Base-by-base conservation (phyloP, 1,140 invertebrate species). In the Eurosta solidaginis region DNA sequence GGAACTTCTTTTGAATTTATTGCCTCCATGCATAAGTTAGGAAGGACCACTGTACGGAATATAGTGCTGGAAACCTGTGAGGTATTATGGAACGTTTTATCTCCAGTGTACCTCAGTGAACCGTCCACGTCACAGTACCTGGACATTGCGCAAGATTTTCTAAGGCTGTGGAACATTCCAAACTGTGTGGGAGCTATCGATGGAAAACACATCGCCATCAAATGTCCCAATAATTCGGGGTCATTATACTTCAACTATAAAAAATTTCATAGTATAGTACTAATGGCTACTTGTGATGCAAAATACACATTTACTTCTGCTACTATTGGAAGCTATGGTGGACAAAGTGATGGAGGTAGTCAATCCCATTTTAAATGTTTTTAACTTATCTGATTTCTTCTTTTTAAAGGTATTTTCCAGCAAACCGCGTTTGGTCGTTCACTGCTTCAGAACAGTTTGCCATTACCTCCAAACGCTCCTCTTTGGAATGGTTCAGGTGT, bases 241-340 rank as follows among this genome's bases (percentile, higher is more conserved):
- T 84, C 84, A 14, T 50, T 79, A n/a, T 89, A 81, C 82, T 88
- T 83, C 40, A 90, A 89, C 73, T 85, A 89, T 68, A 89, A 89
- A 81, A 79, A 84, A 78, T 77, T 74, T 78, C 87, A 82, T 81
- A 84, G 82, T 79, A 82, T 85, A 44, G 85, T 90, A 36, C 78
- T 90, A 20, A 78, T 90, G 76, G 88, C 88, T 6, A 44, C 87
- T 40, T 86, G 83, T 17, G 89, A 89, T 82, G 85, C 88, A n/a
- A 81, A 85, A 49, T 88, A 87, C 78, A 85, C 81, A 79, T 89
- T 89, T 78, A 81, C 83, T 47, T 81, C 80, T 76, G 80, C 44
- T 14, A 27, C 12, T 22, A 22, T 63, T 12, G 54, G 42, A 44
- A 12, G 42, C 7, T 63, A 22, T 27, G 54, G 54, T 12, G 85